Conservation (phyloP, 2,113 vertebrate genomes). For the Hydrochoerus hydrochaeris region DNA sequence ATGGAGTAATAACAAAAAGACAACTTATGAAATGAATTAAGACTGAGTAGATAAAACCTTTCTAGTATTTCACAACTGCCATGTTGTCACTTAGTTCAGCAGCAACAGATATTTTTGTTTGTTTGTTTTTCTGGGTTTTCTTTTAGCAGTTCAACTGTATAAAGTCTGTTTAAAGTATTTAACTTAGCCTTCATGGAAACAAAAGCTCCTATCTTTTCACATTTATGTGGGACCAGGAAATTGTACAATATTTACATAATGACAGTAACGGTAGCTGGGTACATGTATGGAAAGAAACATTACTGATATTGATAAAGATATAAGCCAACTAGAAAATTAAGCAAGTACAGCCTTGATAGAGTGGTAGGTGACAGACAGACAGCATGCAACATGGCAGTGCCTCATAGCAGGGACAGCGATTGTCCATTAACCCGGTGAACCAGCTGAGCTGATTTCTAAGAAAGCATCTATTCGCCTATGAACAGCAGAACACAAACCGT, state of each 20-base stretch:
- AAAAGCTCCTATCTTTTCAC: constrained; percentile 48
- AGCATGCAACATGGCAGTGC: not conserved
- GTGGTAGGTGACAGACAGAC: not conserved
- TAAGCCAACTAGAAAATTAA: not conserved
- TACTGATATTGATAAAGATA: not conserved
- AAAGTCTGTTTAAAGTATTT: constrained; percentile 17
- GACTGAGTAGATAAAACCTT: constrained; percentile 46
- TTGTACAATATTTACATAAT: constrained; percentile 21
- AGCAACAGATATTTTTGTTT: not conserved
- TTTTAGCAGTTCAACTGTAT: not conserved
- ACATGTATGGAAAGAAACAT: not conserved
- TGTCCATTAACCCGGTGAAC: not conserved
- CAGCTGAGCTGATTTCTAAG: not conserved
- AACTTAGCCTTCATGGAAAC: constrained; percentile 24
- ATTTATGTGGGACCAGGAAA: not conserved
- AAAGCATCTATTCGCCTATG: not conserved
- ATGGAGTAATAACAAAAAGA: not conserved
- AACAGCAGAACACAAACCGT: not conserved
- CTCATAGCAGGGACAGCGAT: not conserved
- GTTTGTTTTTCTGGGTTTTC: not conserved
- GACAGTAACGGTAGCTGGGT: constrained; percentile 35
- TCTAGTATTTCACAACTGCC: not conserved
- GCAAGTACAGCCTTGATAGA: not conserved
- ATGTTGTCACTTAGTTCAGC: not conserved
- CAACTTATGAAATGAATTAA: constrained; percentile 27